Conservation (phyloP, 1,140 invertebrate genomes). For the Belonocnema kinseyi region DNA sequence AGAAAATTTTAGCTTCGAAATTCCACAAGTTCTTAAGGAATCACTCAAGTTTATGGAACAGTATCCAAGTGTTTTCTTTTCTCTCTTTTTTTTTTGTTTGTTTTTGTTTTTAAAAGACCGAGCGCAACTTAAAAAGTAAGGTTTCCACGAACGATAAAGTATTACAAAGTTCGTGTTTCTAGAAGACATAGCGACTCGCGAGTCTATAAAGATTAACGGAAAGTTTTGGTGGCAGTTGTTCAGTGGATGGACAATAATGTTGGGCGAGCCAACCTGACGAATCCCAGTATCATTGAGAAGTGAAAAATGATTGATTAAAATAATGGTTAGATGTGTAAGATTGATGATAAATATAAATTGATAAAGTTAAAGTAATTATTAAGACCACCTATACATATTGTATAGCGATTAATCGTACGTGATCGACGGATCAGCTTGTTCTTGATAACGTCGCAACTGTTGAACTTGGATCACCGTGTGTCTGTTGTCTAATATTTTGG, state of each 20-base stretch:
- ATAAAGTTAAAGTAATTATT: constrained; percentile 42
- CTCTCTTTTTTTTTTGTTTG: too few relatives aligned
- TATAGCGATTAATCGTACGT: constrained; percentile 37
- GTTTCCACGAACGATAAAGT: background rate
- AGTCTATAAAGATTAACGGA: too few relatives aligned
- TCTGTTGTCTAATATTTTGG: constrained; percentile 12
- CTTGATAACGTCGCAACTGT: constrained; percentile 41
- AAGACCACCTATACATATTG: constrained; percentile 44
- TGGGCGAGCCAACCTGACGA: constrained; percentile 41
- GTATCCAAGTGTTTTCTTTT: too few relatives aligned
- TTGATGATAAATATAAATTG: constrained; percentile 39
- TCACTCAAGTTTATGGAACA: too few relatives aligned
- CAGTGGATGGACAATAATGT: constrained; percentile 56
- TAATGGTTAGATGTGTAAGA: constrained; percentile 38
- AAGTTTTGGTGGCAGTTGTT: constrained; percentile 34
- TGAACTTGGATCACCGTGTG: constrained; percentile 35
- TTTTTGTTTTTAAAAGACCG: too few relatives aligned
- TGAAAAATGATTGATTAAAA: constrained; percentile 32
- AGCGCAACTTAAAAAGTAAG: too few relatives aligned
- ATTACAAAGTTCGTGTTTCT: background rate
- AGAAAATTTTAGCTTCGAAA: too few relatives aligned
- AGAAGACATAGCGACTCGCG: too few relatives aligned
- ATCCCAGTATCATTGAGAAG: constrained; percentile 39
- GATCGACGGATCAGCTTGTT: constrained; percentile 34
- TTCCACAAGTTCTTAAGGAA: too few relatives aligned